Percentiles rank a stretch among this genome's conserved stretches.
Evolutionary conservation across 2,888 invertebrate genomes (phyloP).

Genomic region (Erebia aethiops): DNA sequence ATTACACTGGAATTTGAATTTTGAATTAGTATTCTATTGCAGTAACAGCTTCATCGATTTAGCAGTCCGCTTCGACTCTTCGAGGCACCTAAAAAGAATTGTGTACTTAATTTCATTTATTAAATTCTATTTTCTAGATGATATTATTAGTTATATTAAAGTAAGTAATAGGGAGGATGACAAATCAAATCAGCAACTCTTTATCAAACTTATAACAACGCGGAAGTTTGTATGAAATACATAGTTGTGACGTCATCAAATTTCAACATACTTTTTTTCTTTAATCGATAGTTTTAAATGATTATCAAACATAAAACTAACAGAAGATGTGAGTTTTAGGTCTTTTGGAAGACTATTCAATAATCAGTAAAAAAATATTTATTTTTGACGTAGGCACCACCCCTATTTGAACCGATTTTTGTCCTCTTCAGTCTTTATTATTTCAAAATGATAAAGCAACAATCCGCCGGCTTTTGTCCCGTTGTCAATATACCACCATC

Average conservation of each 20-base stretch:
- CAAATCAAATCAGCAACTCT: too few species aligned
- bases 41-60: constrained; percentile 2
- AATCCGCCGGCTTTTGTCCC: not conserved
- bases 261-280: too few species aligned
- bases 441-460: not conserved
- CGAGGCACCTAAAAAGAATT: constrained; percentile 4
- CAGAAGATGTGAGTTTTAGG: too few species aligned
- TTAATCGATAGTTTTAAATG: too few species aligned
- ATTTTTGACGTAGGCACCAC: too few species aligned
- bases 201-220: too few species aligned
- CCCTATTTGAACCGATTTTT: not conserved
- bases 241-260: too few species aligned
- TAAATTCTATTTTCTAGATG: not conserved
- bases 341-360: too few species aligned
- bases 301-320: too few species aligned
- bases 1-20: constrained; percentile 1
- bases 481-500: constrained; percentile 1
- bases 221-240: too few species aligned
- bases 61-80: constrained; percentile 7
- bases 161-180: too few species aligned
- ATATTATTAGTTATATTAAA: not conserved
- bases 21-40: constrained; percentile 14
- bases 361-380: too few species aligned
- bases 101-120: not conserved
- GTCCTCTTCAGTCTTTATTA: not conserved